Evolutionary conservation across 2,797 vertebrate species (phyloP), one percentile per base, ranked within the genome.

Genomic region (Sebastes jordani): DNA sequence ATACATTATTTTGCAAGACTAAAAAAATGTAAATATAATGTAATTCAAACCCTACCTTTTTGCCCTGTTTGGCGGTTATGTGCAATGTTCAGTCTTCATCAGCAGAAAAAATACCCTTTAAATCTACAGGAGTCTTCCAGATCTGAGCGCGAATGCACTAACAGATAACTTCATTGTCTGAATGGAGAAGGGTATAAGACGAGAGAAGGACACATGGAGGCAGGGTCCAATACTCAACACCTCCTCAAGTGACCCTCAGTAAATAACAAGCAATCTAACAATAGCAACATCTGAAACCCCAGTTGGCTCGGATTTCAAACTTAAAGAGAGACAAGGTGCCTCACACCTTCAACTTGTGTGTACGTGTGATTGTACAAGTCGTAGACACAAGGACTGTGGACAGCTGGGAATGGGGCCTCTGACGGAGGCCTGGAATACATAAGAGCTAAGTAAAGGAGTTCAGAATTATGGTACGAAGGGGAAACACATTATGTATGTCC

Each of bases 321-420:
- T 91, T 92, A 82, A 81, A 80, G 85, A 80, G 85, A 62, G 67
- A 16, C 74, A 92, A 90, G 89, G 81, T 90, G 80, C 81, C 81
- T 89, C 58, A 83, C 80, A 85, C 71, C 85, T 81, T 88, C 79
- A 58, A 6, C 54, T 86, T 85, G 42, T 66, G 61, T 61, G 78
- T 29, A 49, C 54, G 76, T 82, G 78, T 74, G 81, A 80, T 54
- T 67, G 54, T 42, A 81, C 32, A 88, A 85, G 85, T 85, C 74
- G 80, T 34, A 83, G 76, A 54, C 61, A 55, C 74, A 91, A 93
- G 86, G 80, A 82, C 85, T 61, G 10, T 32, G 67, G 67, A 92
- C 92, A 94, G 93, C 91, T 94, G 93, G 71, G 93, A 92, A 94
- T 92, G 81, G 22, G 86, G 84, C 78, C 81, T 89, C 66, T 78